Evolutionary conservation across 2,113 vertebrate species (phyloP).

Genomic region (Salvelinus namaycush): DNA sequence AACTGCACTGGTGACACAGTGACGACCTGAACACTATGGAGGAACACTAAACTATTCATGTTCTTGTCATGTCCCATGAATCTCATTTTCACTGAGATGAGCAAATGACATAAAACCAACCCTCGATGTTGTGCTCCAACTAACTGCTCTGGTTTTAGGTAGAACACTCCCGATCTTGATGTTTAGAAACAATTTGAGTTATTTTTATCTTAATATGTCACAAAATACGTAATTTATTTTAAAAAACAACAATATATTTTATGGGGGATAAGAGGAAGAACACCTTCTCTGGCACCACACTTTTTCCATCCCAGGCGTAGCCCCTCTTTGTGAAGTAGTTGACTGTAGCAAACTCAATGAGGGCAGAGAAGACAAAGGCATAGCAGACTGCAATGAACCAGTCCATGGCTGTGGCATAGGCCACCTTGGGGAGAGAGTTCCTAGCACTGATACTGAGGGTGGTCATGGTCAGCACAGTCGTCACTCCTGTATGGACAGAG

Average conservation of each 20-base stretch:
- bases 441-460: slow-evolving; percentile 97
- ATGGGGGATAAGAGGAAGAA: background rate
- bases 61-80: slow-evolving; percentile 66
- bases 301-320: slow-evolving; percentile 99
- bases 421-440: slow-evolving; percentile 97
- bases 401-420: slow-evolving; percentile 98
- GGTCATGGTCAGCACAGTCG: slow-evolving; percentile 98
- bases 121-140: background rate
- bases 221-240: too few relatives aligned
- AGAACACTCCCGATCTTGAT: too few relatives aligned
- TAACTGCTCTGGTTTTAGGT: too few relatives aligned
- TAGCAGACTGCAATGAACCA: slow-evolving; percentile 99
- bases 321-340: slow-evolving; percentile 99
- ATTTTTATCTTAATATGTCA: too few relatives aligned
- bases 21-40: slow-evolving; percentile 51
- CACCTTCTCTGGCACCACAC: slow-evolving; percentile 98
- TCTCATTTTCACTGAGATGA: slow-evolving; percentile 59
- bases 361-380: slow-evolving; percentile 96
- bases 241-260: too few relatives aligned
- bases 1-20: slow-evolving; percentile 37
- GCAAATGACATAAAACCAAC: slow-evolving; percentile 32
- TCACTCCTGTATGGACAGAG: slow-evolving; percentile 81
- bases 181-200: too few relatives aligned
- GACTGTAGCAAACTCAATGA: slow-evolving; percentile 97
- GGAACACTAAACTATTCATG: slow-evolving; percentile 69